Conservation (phyloP, 2,113 vertebrate species). For the Microcebus jonahi region DNA sequence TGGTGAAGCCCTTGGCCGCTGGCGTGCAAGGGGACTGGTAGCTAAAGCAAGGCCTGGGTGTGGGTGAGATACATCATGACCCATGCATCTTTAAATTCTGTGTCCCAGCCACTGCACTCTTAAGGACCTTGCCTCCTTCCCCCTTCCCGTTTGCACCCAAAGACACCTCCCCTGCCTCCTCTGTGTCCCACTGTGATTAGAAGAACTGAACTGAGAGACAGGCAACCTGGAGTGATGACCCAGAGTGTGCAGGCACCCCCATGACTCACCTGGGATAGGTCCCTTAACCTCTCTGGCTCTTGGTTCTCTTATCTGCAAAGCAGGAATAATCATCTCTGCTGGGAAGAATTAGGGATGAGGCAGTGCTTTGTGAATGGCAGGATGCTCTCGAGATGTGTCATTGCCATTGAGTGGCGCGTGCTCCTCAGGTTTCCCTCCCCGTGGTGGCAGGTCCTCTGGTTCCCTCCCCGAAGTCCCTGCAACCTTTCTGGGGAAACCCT, state of each 20-base stretch:
- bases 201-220: not conserved
- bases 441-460: rapidly evolving
- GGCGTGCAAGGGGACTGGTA: rapidly evolving
- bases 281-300: not conserved
- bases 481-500: not conserved
- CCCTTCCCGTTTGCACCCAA: too few relatives aligned
- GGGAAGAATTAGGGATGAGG: not conserved
- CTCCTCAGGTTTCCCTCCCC: not conserved
- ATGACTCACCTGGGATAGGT: not conserved
- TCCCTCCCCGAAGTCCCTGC: not conserved
- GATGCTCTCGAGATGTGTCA: not conserved
- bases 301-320: not conserved
- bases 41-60: not conserved
- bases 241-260: too few relatives aligned
- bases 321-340: not conserved
- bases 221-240: not conserved
- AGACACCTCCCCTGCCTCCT: not conserved
- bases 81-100: not conserved
- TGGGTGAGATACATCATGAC: rapidly evolving
- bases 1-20: not conserved
- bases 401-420: not conserved
- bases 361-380: not conserved
- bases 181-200: not conserved
- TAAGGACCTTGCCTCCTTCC: not conserved
- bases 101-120: not conserved